Conservation (phyloP, 2,888 invertebrate species). For the Apodemia zela region DNA sequence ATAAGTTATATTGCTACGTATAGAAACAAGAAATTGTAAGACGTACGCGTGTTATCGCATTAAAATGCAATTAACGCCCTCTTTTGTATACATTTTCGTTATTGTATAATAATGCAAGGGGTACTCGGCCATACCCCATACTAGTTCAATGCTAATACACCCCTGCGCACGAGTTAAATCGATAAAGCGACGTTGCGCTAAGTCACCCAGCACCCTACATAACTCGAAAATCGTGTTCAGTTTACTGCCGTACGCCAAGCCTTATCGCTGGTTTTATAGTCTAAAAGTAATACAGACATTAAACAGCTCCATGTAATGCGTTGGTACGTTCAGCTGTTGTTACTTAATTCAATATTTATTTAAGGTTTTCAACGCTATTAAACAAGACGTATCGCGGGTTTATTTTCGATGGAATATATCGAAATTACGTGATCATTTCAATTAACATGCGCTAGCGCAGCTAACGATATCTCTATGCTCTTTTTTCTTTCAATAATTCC, state of each 20-base stretch:
- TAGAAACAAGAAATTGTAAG: background rate
- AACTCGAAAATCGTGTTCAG: constrained; percentile 37
- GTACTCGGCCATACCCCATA: constrained; percentile 37
- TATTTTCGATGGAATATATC: background rate
- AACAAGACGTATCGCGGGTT: constrained; percentile 8
- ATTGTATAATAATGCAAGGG: constrained; percentile 22
- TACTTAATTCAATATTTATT: constrained; percentile 39
- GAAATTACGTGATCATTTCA: background rate
- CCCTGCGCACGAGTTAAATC: constrained; percentile 71
- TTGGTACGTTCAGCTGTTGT: constrained; percentile 62
- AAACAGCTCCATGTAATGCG: constrained; percentile 66
- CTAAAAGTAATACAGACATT: constrained; percentile 66
- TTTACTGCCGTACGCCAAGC: constrained; percentile 42
- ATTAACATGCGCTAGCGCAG: background rate
- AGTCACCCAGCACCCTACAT: constrained; percentile 44
- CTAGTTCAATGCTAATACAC: constrained; percentile 37
- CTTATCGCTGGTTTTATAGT: constrained; percentile 73
- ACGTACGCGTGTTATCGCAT: constrained; percentile 14
- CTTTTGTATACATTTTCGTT: constrained; percentile 38
- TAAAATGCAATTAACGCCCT: constrained; percentile 36
- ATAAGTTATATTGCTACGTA: too few species aligned
- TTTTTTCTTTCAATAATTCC: background rate
- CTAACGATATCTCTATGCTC: background rate
- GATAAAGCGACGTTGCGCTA: constrained; percentile 51
- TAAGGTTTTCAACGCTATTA: constrained; percentile 21